Evolutionary conservation across 2,113 vertebrate genomes (phyloP).

Genomic region (Charadrius vociferus): DNA sequence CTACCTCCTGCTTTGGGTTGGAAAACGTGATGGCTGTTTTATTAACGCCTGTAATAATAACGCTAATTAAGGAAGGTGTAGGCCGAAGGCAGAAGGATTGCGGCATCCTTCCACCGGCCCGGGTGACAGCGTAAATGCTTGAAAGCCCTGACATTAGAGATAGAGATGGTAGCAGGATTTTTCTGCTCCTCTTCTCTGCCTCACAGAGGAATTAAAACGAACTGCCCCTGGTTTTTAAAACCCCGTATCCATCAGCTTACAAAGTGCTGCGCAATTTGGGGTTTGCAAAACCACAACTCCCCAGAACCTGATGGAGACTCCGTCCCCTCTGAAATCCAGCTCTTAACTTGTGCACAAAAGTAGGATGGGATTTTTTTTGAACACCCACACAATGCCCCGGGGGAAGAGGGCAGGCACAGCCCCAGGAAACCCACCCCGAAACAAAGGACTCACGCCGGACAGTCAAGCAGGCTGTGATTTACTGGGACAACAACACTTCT

Average conservation of each 20-base stretch:
- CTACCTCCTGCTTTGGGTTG: not conserved
- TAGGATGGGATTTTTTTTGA: not conserved
- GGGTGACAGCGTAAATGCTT: not conserved
- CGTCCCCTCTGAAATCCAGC: not conserved
- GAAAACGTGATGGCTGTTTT: not conserved
- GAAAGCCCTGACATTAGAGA: not conserved
- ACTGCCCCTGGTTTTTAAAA: not conserved
- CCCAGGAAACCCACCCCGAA: not conserved
- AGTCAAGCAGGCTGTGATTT: slow-evolving; percentile 24
- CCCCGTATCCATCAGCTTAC: not conserved
- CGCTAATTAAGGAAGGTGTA: not conserved
- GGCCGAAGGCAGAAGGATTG: not conserved
- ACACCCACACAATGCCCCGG: not conserved
- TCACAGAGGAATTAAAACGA: not conserved
- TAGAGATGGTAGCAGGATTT: not conserved
- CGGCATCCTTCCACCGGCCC: not conserved
- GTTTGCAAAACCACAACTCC: not conserved
- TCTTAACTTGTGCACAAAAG: rapidly evolving
- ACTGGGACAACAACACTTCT: slow-evolving; percentile 5
- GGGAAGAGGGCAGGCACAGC: not conserved
- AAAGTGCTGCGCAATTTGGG: not conserved
- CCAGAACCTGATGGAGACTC: not conserved
- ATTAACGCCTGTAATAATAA: not conserved
- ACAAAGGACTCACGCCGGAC: not conserved
- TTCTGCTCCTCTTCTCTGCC: not conserved